A percentile compares a stretch with the other conserved stretches of the same genome.
Conservation (phyloP, 2,797 vertebrate species). For the Phoeniculus purpureus region DNA sequence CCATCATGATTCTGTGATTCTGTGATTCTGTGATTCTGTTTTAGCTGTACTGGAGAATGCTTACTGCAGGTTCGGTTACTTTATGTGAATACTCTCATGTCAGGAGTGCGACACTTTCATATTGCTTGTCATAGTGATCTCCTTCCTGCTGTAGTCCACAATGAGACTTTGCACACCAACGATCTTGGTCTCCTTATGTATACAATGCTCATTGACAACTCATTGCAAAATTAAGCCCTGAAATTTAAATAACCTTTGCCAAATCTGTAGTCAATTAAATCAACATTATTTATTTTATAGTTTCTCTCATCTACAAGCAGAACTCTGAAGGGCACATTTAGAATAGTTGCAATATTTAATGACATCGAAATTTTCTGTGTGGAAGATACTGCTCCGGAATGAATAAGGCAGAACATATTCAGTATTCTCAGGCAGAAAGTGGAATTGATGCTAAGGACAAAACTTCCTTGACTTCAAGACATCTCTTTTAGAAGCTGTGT, state of each 20-base stretch:
- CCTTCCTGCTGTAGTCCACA: accelerated
- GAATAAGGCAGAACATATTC: background rate
- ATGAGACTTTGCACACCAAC: background rate
- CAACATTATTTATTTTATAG: background rate
- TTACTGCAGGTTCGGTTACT: background rate
- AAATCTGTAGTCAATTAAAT: background rate
- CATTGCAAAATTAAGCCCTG: background rate
- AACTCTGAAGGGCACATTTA: background rate
- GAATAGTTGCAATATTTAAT: background rate
- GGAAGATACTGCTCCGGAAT: background rate
- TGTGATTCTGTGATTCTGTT: too few species aligned
- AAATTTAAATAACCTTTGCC: background rate
- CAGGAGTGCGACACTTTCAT: background rate
- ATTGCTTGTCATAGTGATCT: background rate
- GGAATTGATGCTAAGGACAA: background rate
- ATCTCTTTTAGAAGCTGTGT: background rate
- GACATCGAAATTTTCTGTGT: background rate
- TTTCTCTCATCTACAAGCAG: background rate
- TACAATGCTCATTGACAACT: background rate
- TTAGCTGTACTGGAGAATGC: background rate
- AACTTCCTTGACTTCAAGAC: background rate
- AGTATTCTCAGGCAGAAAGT: background rate
- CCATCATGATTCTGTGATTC: too few species aligned
- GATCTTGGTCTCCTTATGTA: background rate
- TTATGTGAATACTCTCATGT: background rate